Conservation (phyloP, 2,888 invertebrate species). For the Zele albiditarsus region DNA sequence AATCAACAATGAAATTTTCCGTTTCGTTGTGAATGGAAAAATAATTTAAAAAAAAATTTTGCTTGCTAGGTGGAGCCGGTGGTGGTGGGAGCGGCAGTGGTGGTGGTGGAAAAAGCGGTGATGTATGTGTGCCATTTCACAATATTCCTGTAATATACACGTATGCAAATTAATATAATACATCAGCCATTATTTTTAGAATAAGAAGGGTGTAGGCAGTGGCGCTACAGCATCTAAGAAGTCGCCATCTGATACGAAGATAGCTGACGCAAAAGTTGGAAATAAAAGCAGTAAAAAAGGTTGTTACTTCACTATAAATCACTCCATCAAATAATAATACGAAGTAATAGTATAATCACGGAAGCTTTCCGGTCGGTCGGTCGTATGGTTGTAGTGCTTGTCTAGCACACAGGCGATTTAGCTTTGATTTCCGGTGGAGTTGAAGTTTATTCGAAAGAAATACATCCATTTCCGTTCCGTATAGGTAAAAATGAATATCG, state of each 20-base stretch:
- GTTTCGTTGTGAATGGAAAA: too few species aligned
- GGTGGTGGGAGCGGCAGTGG: conserved; percentile 35
- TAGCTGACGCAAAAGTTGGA: conserved; percentile 48
- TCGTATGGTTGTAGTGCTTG: too few species aligned
- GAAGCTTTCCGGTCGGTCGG: too few species aligned
- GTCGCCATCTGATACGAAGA: conserved; percentile 46
- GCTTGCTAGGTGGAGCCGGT: too few species aligned
- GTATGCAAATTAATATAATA: conserved; percentile 12
- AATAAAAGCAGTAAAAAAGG: conserved; percentile 58
- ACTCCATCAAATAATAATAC: neutral
- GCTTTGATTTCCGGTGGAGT: too few species aligned
- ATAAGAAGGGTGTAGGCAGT: conserved; percentile 49
- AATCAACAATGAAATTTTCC: too few species aligned
- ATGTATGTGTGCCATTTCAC: conserved; percentile 46
- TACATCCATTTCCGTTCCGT: too few species aligned
- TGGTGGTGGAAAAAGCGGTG: conserved; percentile 54
- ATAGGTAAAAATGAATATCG: too few species aligned
- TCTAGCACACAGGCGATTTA: too few species aligned
- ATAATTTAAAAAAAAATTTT: too few species aligned
- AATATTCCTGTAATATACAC: conserved; percentile 34
- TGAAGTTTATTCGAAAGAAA: too few species aligned
- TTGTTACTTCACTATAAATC: conserved; percentile 24
- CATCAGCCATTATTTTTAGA: conserved; percentile 43
- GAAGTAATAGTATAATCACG: neutral
- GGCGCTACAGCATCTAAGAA: conserved; percentile 47